Percentiles rank a stretch among this genome's conserved stretches.
Conservation (phyloP, 1,140 invertebrate genomes). For the Leptinotarsa texana region DNA sequence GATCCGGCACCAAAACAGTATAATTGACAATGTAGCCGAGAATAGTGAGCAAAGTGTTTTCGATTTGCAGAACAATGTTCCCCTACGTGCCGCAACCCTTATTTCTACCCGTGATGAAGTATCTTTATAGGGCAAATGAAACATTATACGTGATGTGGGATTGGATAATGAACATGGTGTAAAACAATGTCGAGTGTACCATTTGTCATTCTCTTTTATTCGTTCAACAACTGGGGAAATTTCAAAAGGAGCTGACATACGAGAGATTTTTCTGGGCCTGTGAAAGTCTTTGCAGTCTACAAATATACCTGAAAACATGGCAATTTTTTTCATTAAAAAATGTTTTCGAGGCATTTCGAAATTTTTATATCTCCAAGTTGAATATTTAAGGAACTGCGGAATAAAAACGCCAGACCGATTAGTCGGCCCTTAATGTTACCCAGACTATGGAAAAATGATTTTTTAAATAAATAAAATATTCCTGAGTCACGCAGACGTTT, state of each 20-base stretch:
- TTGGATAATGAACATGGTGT: neutral
- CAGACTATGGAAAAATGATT: too few relatives aligned
- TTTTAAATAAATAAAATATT: too few relatives aligned
- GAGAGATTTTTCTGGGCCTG: neutral
- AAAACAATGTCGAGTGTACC: neutral
- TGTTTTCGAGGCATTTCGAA: too few relatives aligned
- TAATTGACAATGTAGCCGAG: neutral
- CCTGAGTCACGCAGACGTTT: too few relatives aligned
- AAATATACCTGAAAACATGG: too few relatives aligned
- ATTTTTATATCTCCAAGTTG: too few relatives aligned
- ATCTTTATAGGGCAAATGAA: neutral
- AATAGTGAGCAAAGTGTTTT: slow-evolving; percentile 3
- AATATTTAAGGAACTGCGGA: too few relatives aligned
- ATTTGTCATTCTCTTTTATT: slow-evolving; percentile 1
- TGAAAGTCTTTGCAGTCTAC: too few relatives aligned
- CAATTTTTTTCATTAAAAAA: too few relatives aligned
- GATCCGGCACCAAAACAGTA: neutral
- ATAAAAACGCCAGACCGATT: too few relatives aligned
- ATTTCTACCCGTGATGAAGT: slow-evolving; percentile 5
- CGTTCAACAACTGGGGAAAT: neutral
- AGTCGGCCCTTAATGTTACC: too few relatives aligned
- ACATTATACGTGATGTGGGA: neutral
- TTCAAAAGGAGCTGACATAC: neutral
- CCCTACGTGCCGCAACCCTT: neutral
- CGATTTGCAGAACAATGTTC: neutral